A percentile compares a stretch with the other conserved stretches of the same genome.
These are phyloP conservation scores for Hybos culiciformis DNA, from an alignment of 2,888 invertebrate species.

Conservation along the genomic window DNA sequence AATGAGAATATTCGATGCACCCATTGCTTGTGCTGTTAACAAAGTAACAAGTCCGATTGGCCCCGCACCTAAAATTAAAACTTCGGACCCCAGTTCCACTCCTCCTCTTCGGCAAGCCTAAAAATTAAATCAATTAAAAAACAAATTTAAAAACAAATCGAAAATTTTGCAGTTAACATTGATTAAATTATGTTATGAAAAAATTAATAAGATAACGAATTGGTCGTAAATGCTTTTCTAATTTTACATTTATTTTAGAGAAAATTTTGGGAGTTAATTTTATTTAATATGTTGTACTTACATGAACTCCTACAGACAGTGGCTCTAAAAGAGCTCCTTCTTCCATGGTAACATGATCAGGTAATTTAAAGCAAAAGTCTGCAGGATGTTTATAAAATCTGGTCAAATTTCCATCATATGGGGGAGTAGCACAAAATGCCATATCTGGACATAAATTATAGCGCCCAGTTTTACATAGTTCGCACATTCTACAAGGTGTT, in stretches of 20 bases:
- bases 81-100: constrained; percentile 54
- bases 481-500: constrained; percentile 71
- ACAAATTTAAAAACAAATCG: too few relatives aligned
- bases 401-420: constrained; percentile 75
- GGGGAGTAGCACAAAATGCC: constrained; percentile 90
- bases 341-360: constrained; percentile 77
- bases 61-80: constrained; percentile 71
- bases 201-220: too few relatives aligned
- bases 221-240: too few relatives aligned
- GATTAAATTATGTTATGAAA: too few relatives aligned
- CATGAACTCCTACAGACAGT: constrained; percentile 82
- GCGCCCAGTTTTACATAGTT: constrained; percentile 67
- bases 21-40: constrained; percentile 70
- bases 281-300: too few relatives aligned
- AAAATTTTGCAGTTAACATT: too few relatives aligned
- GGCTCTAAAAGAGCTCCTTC: constrained; percentile 93
- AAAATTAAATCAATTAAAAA: too few relatives aligned
- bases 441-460: constrained; percentile 87
- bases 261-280: too few relatives aligned
- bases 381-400: constrained; percentile 81
- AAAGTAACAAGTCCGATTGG: constrained; percentile 78
- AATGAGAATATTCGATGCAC: constrained; percentile 62
- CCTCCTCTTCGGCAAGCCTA: constrained; percentile 78
- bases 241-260: too few relatives aligned
- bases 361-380: constrained; percentile 78